These are phyloP conservation scores for Pomatorhinus ruficollis DNA, from an alignment of 2,113 vertebrate genomes.

Conservation along the genomic window DNA sequence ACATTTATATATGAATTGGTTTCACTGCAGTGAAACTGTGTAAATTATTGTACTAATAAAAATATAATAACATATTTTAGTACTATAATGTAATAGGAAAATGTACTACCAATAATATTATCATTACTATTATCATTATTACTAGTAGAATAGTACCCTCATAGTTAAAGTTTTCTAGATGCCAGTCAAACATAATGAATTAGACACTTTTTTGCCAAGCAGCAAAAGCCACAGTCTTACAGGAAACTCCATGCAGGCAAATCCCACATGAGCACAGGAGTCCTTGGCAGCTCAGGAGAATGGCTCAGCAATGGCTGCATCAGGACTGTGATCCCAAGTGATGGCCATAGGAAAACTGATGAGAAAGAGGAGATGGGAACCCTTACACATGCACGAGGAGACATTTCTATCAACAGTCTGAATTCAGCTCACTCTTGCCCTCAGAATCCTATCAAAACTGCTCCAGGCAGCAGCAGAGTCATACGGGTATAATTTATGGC, in stretches of 20 bases:
- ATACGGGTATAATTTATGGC: not conserved
- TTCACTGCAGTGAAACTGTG: not conserved
- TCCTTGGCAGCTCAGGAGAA: not conserved
- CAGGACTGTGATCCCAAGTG: not conserved
- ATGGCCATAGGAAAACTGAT: not conserved
- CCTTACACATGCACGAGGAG: not conserved
- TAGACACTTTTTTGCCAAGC: not conserved
- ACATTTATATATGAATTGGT: not conserved
- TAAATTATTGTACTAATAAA: conserved; percentile 4
- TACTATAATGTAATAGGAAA: not conserved
- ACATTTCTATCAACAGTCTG: not conserved
- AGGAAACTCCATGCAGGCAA: not conserved
- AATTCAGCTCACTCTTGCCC: not conserved
- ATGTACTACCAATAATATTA: not conserved
- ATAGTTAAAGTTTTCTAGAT: not conserved
- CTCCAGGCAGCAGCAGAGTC: not conserved
- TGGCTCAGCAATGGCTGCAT: not conserved
- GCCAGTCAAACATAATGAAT: not conserved
- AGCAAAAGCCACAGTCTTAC: not conserved
- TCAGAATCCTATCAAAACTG: not conserved
- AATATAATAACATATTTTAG: not conserved
- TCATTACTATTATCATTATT: not conserved
- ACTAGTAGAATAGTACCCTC: not conserved
- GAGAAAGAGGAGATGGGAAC: not conserved
- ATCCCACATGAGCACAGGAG: not conserved